Evolutionary conservation across 2,797 vertebrate species (phyloP), one percentile per base, ranked within the genome.

Genomic region (Tragelaphus oryx): DNA sequence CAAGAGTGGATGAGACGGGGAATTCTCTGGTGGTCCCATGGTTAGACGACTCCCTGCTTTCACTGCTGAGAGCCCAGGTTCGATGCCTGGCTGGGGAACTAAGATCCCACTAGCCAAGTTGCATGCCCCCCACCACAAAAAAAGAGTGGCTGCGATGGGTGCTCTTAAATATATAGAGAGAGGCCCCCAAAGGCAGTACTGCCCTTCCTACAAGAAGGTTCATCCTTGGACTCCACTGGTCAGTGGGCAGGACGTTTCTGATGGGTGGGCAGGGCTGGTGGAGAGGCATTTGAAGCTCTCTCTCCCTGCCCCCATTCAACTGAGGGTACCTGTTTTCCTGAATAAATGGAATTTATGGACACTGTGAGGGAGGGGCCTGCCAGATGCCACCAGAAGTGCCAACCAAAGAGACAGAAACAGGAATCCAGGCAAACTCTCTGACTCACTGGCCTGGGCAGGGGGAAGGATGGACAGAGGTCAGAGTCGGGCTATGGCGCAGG

Each of bases 401-500:
- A 68, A 44, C 28, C 7, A 48, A n/a, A 57, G 20, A 37, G 6
- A 75, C 37, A 80, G 50, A 81, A 62, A 74, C 2, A 65, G 60
- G 48, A 79, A 46, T 84, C 52, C 54, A 17, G 57, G 30, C 14
- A 8, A 33, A 50, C 44, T 22, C 18, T 82, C 57, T 24, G 74
- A 59, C 62, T n/a, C 62, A 17, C 62, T 33, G 48, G 82, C 54
- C 85, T 57, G 62, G 48, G 81, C 33, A 30, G 10, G 4, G 60
- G n/a, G 41, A 44, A 30, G 65, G 54, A 22, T 28, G 52, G n/a
- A 37, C n/a, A 55, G 75, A 92, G 95, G 89, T 91, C 95, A 96
- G 89, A 24, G 8, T 52, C 54, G 78, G 94, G 55, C 84, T 82
- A 30, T 54, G 89, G 84, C 88, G 46, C 78, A 88, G 84, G 30